A percentile compares a stretch with the other conserved stretches of the same genome.
These are phyloP conservation scores for Gonioctena quinquepunctata DNA, from an alignment of 1,140 invertebrate genomes.

Conservation along the genomic window DNA sequence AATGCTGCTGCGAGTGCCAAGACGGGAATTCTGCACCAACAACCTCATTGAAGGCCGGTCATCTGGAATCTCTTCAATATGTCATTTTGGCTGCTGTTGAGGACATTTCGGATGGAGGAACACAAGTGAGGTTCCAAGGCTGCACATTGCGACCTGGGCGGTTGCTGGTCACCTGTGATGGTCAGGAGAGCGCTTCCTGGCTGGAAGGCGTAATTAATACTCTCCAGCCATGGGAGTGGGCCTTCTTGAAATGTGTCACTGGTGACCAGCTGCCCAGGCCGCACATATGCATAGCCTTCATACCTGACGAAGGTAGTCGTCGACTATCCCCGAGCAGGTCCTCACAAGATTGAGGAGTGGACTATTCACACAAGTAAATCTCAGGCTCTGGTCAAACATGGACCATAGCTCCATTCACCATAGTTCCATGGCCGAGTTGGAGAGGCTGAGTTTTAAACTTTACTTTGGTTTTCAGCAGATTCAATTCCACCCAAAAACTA, in stretches of 20 bases:
- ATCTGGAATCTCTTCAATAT: too few relatives aligned
- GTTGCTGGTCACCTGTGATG: neutral
- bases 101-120: too few relatives aligned
- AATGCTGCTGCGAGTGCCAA: neutral
- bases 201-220: neutral
- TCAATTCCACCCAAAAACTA: neutral
- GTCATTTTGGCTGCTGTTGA: too few relatives aligned
- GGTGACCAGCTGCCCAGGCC: neutral
- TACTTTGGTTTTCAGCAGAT: neutral
- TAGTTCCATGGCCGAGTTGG: too few relatives aligned
- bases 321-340: neutral
- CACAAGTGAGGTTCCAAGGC: neutral
- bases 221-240: neutral
- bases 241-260: neutral
- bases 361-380: neutral
- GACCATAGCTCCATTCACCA: neutral
- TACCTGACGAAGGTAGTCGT: neutral
- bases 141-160: neutral
- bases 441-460: neutral
- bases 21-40: neutral
- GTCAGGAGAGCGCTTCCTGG: neutral
- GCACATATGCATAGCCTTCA: neutral
- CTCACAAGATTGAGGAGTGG: neutral
- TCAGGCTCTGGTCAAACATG: neutral
- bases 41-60: neutral